These are phyloP conservation scores for Amyelois transitella DNA, from an alignment of 1,140 invertebrate species.

Conservation along the genomic window DNA sequence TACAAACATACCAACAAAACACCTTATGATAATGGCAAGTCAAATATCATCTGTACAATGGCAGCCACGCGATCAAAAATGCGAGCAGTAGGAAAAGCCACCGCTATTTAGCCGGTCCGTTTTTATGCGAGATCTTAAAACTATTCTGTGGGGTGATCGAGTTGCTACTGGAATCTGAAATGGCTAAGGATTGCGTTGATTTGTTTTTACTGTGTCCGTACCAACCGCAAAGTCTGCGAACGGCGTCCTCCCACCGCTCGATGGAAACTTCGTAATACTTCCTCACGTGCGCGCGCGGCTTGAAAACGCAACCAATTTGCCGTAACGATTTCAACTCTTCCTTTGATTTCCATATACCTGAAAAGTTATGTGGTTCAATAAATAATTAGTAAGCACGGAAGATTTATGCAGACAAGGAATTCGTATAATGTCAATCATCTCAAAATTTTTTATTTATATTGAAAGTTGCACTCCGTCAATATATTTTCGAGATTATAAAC, in stretches of 20 bases:
- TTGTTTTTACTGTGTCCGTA: conserved; percentile 56
- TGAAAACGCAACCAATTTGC: conserved; percentile 77
- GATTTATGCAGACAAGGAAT: too few relatives aligned
- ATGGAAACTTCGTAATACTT: conserved; percentile 66
- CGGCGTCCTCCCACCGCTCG: conserved; percentile 79
- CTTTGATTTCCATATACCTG: conserved; percentile 83
- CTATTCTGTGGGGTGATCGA: conserved; percentile 32
- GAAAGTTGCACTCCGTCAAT: too few relatives aligned
- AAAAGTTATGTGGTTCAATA: conserved; percentile 33
- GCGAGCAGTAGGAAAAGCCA: conserved; percentile 47
- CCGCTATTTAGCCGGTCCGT: conserved; percentile 49
- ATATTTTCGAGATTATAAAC: too few relatives aligned
- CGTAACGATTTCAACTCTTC: conserved; percentile 79
- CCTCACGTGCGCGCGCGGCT: conserved; percentile 70
- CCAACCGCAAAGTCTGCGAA: conserved; percentile 81
- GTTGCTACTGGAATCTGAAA: conserved; percentile 29
- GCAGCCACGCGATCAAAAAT: conserved; percentile 34
- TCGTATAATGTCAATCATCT: too few relatives aligned
- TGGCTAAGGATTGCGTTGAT: conserved; percentile 4
- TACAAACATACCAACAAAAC: conserved; percentile 10
- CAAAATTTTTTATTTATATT: too few relatives aligned
- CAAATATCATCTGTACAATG: conserved; percentile 46
- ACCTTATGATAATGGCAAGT: conserved; percentile 9
- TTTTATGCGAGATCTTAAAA: conserved; percentile 30
- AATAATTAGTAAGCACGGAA: too few relatives aligned